Conservation (phyloP, 2,797 vertebrate species). For the Falco peregrinus region DNA sequence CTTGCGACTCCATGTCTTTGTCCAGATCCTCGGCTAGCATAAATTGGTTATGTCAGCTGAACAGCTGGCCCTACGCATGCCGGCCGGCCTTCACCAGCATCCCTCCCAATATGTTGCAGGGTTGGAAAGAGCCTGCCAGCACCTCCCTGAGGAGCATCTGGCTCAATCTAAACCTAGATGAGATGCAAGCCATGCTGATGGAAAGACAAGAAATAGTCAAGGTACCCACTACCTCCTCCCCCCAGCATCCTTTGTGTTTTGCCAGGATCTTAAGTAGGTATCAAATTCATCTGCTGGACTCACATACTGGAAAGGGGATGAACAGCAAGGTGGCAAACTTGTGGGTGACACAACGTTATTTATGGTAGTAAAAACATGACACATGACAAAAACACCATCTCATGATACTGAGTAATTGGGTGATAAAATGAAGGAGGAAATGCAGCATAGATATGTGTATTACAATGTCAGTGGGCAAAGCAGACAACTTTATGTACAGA, state of each 20-base stretch:
- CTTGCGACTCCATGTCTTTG: background rate
- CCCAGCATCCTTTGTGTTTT: background rate
- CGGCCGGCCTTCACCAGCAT: background rate
- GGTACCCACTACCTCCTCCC: background rate
- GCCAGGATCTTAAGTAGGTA: background rate
- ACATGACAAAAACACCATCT: constrained; percentile 4
- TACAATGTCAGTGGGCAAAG: background rate
- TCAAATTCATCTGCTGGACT: background rate
- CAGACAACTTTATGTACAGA: background rate
- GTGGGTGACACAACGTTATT: background rate
- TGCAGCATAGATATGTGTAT: background rate
- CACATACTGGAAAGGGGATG: background rate
- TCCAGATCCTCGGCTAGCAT: background rate
- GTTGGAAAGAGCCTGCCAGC: constrained; percentile 11
- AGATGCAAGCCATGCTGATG: background rate
- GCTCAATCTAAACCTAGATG: background rate
- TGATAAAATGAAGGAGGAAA: background rate
- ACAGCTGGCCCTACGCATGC: background rate
- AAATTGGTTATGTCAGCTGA: background rate
- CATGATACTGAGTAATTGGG: constrained; percentile 25
- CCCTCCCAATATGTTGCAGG: background rate
- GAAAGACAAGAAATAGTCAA: background rate
- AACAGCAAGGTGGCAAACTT: constrained; percentile 27
- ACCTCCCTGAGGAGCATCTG: background rate
- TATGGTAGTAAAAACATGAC: constrained; percentile 11